Base-by-base conservation (phyloP, 1,140 invertebrate genomes). In the Alviniconcha marisindica region DNA sequence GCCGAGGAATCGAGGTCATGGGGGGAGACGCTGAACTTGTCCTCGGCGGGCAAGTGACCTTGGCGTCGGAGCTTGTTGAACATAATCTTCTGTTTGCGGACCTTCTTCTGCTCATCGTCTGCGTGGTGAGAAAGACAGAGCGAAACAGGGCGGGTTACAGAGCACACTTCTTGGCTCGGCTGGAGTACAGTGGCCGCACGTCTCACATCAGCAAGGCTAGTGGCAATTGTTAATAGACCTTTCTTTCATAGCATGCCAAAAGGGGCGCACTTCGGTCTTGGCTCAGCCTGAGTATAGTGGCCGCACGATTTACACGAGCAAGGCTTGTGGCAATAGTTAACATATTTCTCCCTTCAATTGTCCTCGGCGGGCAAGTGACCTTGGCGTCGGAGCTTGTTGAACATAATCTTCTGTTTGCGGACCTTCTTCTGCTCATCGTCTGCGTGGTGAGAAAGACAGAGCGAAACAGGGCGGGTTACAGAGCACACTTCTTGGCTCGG, bases 51-150 rank as follows among this genome's bases (percentile, higher is more conserved):
- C 28, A 89, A 33, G 28, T 88, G 85, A 1, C 91, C 90, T 81
- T 89, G 87, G 42, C 90, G 87, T 15, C 89, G 87, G 54, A 96
- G 95, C 80, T 97, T 95, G 90, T 99, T 99, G 88, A 96, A 96
- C 90, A 98, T 96, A 81, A 99, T 98, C 93, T 99, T 98, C 79
- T 96, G 95, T 81, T 97, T 94, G 89, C 99, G 98, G 40, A 96
- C 94, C 15, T 96, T 95, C 91, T 98, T 98, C 87, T 99, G 97
- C 88, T 98, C 96, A 60, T 91, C 90, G 87, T 90, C 90, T 92
- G 85, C 0, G 84, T 85, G 81, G 48, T 40, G 80, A 78, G 60
- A 82, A n/a, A 21, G n/a, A 77, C 18, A 82, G 1, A 81, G 18
- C 69, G 2, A 0, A 2, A 71, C n/a, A 73, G 24, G 18, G 12